Base-by-base conservation (phyloP, 2,113 vertebrate species). In the Perognathus longimembris region DNA sequence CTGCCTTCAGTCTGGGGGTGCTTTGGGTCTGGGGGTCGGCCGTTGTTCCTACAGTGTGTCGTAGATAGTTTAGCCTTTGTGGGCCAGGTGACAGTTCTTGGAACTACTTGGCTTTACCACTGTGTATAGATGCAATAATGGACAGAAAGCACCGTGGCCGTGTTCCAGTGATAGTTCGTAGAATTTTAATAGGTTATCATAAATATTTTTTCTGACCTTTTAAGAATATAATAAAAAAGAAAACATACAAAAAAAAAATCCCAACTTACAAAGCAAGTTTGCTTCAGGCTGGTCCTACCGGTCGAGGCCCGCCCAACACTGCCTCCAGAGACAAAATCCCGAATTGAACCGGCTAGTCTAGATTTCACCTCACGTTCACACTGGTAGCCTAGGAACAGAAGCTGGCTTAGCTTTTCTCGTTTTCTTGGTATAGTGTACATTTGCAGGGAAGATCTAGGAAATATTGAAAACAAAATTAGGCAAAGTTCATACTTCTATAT, bases 401-500 rank as follows among this genome's bases (percentile, higher is more conserved):
- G 66, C 36, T 80, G 76, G 77, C 85, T 89, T 89, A 61, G 93
- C 12, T 85, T 82, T 54, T 94, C 90, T 54, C 14, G 18, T 45
- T 59, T 66, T 73, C 76, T 77, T 40, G 73, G 38, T 78, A 18
- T 85, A 87, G 88, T 71, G 1, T 79, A 74, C 40, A 50, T 78
- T 94, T 91, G 86, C 85, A 93, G 77, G 67, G 86, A 88, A 71
- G 89, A 95, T 95, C 95, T 88, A 84, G 91, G 86, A 96, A 96
- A 90, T 94, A 95, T 61, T 91, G 94, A 92, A 96, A 96, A 92
- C 64, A 79, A 70, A 90, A 95, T 95, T 61, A 90, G 94, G 76
- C 26, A 79, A 94, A 95, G 95, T 96, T 95, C 91, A 91, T 86
- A 69, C 93, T 96, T 96, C 95, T 96, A 92, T 93, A 96, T 95